Percentiles rank a stretch among this genome's conserved stretches.
phyloP scores from a whole-genome alignment of 92 coral and sea anemone species.

The Heliopora coerulea region DNA sequence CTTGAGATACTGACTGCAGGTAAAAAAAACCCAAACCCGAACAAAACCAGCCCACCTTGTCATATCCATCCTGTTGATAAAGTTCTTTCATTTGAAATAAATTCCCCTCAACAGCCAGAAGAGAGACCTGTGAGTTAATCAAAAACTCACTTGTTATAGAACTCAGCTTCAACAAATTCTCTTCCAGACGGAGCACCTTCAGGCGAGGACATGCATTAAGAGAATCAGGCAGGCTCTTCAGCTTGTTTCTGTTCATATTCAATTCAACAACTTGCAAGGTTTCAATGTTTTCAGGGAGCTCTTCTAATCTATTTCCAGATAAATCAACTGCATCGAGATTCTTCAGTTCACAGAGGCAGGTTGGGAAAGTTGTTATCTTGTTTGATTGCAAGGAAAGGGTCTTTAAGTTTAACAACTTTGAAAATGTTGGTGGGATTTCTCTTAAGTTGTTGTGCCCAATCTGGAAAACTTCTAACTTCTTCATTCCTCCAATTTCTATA shows the following conservation, averaged over 20 bases:
- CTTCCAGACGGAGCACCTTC: constrained; percentile 82
- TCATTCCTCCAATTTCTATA: constrained; percentile 62
- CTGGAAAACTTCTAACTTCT: constrained; percentile 74
- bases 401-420: constrained; percentile 68
- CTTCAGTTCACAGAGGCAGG: constrained; percentile 63
- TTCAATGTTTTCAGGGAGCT: constrained; percentile 72
- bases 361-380: constrained; percentile 76
- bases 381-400: constrained; percentile 71
- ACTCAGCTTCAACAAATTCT: constrained; percentile 75
- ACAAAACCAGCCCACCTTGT: constrained; percentile 56
- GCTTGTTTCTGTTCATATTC: constrained; percentile 74
- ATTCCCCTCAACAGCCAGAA: constrained; percentile 85
- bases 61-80: constrained; percentile 77
- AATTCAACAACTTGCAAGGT: constrained; percentile 83
- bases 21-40: too few species aligned
- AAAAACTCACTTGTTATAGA: constrained; percentile 62
- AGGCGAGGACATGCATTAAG: constrained; percentile 72
- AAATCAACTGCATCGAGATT: constrained; percentile 79
- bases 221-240: constrained; percentile 62
- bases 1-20: too few species aligned
- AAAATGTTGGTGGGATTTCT: constrained; percentile 63
- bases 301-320: constrained; percentile 71
- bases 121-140: constrained; percentile 75
- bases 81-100: constrained; percentile 72
- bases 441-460: constrained; percentile 60